Percentiles rank a stretch among this genome's conserved stretches.
Evolutionary conservation across 2,113 vertebrate genomes (phyloP).

Genomic region (Ptilonorhynchus violaceus): DNA sequence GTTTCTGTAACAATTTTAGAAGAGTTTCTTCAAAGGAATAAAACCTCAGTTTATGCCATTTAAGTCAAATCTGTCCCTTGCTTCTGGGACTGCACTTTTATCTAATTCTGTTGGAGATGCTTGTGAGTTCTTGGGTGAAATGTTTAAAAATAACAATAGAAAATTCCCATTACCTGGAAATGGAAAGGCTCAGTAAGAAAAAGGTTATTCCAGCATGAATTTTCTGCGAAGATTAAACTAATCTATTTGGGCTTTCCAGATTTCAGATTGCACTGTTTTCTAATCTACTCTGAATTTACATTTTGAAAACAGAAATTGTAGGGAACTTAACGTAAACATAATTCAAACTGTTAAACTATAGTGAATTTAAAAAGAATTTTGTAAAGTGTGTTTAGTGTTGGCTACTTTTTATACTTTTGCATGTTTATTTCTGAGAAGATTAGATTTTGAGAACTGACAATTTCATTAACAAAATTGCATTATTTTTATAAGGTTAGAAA

Average conservation of each 20-base stretch:
- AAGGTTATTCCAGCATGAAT: neutral
- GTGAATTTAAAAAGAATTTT: neutral
- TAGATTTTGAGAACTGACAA: neutral
- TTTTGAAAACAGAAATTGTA: neutral
- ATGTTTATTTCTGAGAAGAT: neutral
- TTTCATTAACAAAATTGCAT: neutral
- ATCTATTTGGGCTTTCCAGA: neutral
- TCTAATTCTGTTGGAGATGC: neutral
- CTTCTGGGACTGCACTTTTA: neutral
- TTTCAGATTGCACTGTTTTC: neutral
- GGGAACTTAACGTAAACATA: neutral
- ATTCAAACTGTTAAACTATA: neutral
- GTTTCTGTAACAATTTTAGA: neutral
- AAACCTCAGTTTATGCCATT: neutral
- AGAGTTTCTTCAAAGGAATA: conserved; percentile 11
- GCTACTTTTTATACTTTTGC: neutral
- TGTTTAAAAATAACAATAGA: conserved; percentile 2
- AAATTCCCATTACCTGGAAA: neutral
- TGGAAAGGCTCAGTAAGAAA: neutral
- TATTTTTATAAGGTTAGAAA: neutral
- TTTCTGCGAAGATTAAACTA: neutral
- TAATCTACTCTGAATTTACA: neutral
- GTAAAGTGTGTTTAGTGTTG: neutral
- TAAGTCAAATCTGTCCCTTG: neutral
- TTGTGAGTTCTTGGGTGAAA: conserved; percentile 2